Evolutionary conservation across 1,140 invertebrate species (phyloP).

Genomic region (Conus ventricosus): DNA sequence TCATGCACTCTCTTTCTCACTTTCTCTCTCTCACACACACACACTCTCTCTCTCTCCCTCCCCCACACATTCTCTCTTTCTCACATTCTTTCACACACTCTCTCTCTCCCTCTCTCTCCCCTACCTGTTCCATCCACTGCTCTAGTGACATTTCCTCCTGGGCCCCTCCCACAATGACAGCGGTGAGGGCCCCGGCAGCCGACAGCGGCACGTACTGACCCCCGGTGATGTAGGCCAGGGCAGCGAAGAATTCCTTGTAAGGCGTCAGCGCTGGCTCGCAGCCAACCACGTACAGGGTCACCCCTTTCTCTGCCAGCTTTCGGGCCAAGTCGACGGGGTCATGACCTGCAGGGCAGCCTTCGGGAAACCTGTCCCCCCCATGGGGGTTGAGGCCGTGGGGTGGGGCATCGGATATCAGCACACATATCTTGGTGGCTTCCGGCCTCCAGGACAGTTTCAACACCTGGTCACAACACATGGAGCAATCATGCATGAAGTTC

Average conservation of each 20-base stretch:
- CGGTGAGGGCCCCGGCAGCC: slow-evolving; percentile 54
- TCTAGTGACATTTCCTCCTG: slow-evolving; percentile 68
- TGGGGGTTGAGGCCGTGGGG: slow-evolving; percentile 61
- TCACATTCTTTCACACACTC: background rate
- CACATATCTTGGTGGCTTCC: slow-evolving; percentile 65
- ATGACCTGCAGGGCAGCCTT: slow-evolving; percentile 55
- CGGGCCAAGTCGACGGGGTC: slow-evolving; percentile 62
- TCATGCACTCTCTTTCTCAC: background rate
- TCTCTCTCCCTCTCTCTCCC: background rate
- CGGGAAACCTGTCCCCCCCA: slow-evolving; percentile 51
- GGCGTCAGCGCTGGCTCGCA: slow-evolving; percentile 64
- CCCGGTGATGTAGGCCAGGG: slow-evolving; percentile 67
- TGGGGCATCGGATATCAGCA: slow-evolving; percentile 67
- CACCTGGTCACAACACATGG: slow-evolving; percentile 19
- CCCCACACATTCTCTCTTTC: background rate
- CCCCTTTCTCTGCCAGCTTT: slow-evolving; percentile 62
- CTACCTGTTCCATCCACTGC: slow-evolving; percentile 62
- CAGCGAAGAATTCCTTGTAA: slow-evolving; percentile 69
- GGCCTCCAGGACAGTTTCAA: slow-evolving; percentile 63
- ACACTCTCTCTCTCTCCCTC: background rate
- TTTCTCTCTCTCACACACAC: slow-evolving; percentile 57
- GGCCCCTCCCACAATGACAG: slow-evolving; percentile 66
- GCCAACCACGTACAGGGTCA: slow-evolving; percentile 65
- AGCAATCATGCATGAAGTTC: background rate
- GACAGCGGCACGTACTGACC: slow-evolving; percentile 68